Conservation (phyloP, 2,113 vertebrate genomes). For the Struthio camelus region DNA sequence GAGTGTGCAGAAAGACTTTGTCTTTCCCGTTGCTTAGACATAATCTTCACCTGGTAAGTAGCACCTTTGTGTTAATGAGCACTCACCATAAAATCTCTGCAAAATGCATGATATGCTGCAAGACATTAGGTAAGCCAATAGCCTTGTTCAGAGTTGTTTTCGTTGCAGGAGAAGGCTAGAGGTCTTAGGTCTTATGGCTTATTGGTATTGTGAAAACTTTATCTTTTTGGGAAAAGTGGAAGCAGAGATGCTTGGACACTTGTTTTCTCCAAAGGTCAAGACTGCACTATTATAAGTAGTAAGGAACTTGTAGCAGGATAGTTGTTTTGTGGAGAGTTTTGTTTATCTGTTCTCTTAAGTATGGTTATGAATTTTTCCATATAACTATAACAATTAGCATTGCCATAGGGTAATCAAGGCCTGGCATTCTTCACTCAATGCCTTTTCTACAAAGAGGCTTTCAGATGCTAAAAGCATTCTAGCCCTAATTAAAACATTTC, state of each 20-base stretch:
- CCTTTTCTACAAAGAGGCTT: neutral
- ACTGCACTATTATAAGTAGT: neutral
- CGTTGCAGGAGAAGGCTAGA: neutral
- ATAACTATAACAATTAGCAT: neutral
- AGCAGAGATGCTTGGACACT: neutral
- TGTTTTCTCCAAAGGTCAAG: neutral
- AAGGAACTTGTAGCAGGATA: neutral
- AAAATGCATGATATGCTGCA: neutral
- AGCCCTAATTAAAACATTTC: neutral
- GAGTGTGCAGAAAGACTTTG: constrained; percentile 4
- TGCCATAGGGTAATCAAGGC: neutral
- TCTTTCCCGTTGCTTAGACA: neutral
- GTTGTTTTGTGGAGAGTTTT: constrained; percentile 35
- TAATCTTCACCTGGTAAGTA: neutral
- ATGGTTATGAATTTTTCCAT: constrained; percentile 33
- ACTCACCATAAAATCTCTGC: neutral
- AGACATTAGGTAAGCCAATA: neutral
- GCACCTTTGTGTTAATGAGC: neutral
- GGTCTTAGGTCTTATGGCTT: neutral
- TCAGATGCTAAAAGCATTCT: neutral
- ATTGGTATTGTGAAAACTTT: neutral
- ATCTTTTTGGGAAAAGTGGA: neutral
- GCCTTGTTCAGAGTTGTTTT: neutral
- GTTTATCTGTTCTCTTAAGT: constrained; percentile 31
- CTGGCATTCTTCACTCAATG: neutral